These are phyloP conservation scores for Xiphophorus birchmanni DNA, from an alignment of 2,797 vertebrate genomes.

Conservation along the genomic window DNA sequence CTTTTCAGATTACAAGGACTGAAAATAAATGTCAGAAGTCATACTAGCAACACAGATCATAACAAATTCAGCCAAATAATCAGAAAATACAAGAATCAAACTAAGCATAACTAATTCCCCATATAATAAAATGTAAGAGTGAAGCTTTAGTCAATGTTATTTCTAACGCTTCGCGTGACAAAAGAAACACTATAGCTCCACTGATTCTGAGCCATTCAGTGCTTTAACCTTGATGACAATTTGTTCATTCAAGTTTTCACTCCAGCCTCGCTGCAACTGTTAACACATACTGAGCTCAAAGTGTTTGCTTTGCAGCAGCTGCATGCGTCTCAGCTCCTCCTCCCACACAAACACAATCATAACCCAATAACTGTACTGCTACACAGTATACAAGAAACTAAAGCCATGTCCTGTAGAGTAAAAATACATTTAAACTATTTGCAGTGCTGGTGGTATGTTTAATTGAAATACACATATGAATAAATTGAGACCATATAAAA, in stretches of 20 bases:
- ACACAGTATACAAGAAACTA: constrained; percentile 15
- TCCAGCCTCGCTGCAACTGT: no score
- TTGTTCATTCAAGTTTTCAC: not conserved
- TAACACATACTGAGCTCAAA: not conserved
- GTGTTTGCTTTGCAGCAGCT: constrained; percentile 65
- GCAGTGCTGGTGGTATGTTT: constrained; percentile 5
- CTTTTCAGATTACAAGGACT: not conserved
- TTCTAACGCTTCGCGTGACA: not conserved
- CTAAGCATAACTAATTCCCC: no score
- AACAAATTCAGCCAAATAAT: not conserved
- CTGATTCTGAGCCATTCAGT: not conserved
- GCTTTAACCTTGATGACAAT: constrained; percentile 5
- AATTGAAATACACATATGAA: constrained; percentile 13
- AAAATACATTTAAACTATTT: constrained; percentile 18
- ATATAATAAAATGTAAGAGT: not conserved
- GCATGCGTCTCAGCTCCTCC: constrained; percentile 46
- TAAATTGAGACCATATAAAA: not conserved
- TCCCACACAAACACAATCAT: constrained; percentile 33
- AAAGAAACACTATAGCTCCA: not conserved
- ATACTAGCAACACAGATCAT: not conserved
- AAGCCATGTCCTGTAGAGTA: constrained; percentile 3
- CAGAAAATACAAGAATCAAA: not conserved
- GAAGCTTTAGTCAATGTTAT: not conserved
- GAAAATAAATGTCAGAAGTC: not conserved
- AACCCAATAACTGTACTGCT: constrained; percentile 2